Percentiles rank a stretch among this genome's conserved stretches.
These are phyloP conservation scores for Tipula confusa DNA, from an alignment of 2,888 invertebrate species.

Conservation along the genomic window DNA sequence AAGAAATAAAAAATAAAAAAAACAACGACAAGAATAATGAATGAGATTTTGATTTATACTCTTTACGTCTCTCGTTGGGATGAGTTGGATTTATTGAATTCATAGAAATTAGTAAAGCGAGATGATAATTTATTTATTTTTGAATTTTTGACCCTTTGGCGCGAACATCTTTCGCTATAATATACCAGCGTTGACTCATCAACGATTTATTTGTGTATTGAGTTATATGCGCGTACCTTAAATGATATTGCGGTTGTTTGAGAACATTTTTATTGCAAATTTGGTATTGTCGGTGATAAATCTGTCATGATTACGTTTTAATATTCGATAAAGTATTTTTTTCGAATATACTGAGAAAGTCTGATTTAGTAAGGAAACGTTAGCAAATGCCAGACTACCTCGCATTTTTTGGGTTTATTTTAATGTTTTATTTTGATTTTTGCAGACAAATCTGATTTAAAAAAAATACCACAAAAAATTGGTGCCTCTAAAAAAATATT, in stretches of 20 bases:
- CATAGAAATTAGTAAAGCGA: background rate
- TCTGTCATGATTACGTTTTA: background rate
- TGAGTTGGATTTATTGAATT: constrained; percentile 20
- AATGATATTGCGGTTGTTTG: too few species aligned
- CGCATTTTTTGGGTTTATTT: too few species aligned
- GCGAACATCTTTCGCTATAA: background rate
- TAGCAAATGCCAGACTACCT: too few species aligned
- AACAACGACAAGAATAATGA: constrained; percentile 12
- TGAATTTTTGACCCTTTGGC: background rate
- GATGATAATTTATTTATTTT: background rate
- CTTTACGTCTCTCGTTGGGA: too few species aligned
- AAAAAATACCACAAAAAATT: too few species aligned
- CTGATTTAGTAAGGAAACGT: too few species aligned
- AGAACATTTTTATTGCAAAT: background rate
- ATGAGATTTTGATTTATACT: constrained; percentile 5
- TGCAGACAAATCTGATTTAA: too few species aligned
- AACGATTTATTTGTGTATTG: background rate
- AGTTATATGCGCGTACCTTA: background rate
- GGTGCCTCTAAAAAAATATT: too few species aligned
- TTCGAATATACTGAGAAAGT: too few species aligned
- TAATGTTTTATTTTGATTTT: too few species aligned
- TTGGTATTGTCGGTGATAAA: background rate
- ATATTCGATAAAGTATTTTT: too few species aligned
- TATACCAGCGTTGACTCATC: background rate
- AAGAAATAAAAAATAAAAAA: background rate